Conservation (phyloP, 2,797 vertebrate genomes). For the Eurystomus glaucurus region DNA sequence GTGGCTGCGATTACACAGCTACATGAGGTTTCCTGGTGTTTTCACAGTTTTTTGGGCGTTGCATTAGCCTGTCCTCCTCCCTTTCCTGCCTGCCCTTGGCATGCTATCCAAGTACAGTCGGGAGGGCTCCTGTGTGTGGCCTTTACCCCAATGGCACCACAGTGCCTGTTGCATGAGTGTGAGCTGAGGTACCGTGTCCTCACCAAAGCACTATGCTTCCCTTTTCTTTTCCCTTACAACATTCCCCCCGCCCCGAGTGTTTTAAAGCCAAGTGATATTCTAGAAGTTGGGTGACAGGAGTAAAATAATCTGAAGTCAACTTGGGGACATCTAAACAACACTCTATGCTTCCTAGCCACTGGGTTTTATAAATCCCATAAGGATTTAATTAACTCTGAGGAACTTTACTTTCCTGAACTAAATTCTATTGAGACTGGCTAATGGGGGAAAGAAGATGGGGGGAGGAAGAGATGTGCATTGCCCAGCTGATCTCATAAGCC, state of each 20-base stretch:
- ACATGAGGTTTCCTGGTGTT: neutral
- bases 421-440: neutral
- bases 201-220: neutral
- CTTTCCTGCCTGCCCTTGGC: neutral
- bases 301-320: neutral
- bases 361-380: neutral
- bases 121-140: neutral
- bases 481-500: neutral
- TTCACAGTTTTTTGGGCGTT: neutral
- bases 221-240: neutral
- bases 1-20: neutral
- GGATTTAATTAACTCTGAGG: neutral
- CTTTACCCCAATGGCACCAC: fast-evolving
- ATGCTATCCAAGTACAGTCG: fast-evolving
- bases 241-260: neutral
- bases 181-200: neutral
- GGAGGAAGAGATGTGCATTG: neutral
- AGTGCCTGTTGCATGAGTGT: fast-evolving
- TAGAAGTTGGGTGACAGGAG: neutral
- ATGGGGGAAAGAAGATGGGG: neutral
- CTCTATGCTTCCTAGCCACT: neutral
- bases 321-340: neutral
- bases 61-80: neutral
- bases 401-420: constrained; percentile 8
- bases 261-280: neutral